Conservation (phyloP, 2,113 vertebrate species). For the Herpetotheres cachinnans region DNA sequence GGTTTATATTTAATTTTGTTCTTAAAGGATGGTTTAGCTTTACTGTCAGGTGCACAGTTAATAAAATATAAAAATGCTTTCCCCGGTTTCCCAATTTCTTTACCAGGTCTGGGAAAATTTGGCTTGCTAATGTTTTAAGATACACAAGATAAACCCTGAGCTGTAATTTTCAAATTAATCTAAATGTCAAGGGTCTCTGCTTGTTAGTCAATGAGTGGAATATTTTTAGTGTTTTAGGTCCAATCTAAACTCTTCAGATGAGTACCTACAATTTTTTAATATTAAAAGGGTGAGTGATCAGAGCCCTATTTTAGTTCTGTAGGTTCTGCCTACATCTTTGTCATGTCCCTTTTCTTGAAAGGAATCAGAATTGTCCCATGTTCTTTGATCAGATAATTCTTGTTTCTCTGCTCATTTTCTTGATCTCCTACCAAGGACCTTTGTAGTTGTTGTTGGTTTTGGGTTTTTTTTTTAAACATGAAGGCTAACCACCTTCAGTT, state of each 20-base stretch:
- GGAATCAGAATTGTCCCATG: not conserved
- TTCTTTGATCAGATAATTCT: not conserved
- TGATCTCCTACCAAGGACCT: not conserved
- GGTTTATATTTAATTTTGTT: slow-evolving; percentile 20
- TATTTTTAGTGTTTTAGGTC: slow-evolving; percentile 17
- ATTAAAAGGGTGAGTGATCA: not conserved
- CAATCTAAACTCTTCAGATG: not conserved
- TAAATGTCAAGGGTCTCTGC: slow-evolving; percentile 39
- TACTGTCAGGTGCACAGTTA: not conserved
- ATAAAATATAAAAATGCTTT: not conserved
- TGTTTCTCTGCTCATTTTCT: not conserved
- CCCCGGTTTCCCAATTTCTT: not conserved
- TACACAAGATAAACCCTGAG: not conserved
- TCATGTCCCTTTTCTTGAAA: not conserved
- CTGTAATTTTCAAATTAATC: slow-evolving; percentile 45
- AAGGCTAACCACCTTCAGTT: not conserved
- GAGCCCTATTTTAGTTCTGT: not conserved
- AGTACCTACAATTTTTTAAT: not conserved
- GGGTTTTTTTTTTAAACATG: not conserved
- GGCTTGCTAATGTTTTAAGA: slow-evolving; percentile 33
- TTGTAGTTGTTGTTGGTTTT: not conserved
- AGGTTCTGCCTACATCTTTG: not conserved
- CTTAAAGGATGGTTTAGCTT: not conserved
- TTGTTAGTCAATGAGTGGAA: not conserved
- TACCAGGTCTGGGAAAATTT: slow-evolving; percentile 9